A percentile compares a stretch with the other conserved stretches of the same genome.
These are phyloP conservation scores for Taurulus bubalis DNA, from an alignment of 2,113 vertebrate genomes.

Conservation along the genomic window DNA sequence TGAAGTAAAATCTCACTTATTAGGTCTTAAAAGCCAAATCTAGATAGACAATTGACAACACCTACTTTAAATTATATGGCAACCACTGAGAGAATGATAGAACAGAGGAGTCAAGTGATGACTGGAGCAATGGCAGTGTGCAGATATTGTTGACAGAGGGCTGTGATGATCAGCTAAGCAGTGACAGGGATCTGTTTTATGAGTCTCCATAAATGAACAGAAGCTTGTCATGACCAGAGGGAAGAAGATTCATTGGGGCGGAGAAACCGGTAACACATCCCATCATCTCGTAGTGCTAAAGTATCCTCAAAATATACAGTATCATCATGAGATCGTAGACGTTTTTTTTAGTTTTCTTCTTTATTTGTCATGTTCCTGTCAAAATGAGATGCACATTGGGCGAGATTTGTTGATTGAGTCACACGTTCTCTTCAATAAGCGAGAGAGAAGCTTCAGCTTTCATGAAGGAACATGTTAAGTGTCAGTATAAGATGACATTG, in stretches of 20 bases:
- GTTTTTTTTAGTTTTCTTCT: neutral
- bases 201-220: neutral
- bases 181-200: neutral
- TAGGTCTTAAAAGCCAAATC: neutral
- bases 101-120: neutral
- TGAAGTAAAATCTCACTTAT: neutral
- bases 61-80: neutral
- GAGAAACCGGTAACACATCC: neutral
- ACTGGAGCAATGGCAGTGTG: neutral
- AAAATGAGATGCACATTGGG: neutral
- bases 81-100: neutral
- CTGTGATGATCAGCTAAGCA: neutral
- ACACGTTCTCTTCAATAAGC: neutral
- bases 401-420: neutral
- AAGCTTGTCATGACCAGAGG: neutral
- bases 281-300: neutral
- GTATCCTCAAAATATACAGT: neutral
- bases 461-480: neutral
- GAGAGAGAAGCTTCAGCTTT: neutral
- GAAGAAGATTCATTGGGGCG: neutral
- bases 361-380: neutral
- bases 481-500: neutral
- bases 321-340: neutral
- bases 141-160: neutral
- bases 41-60: neutral